Conservation (phyloP, 2,797 vertebrate species). For the Myoxocephalus aenaeus region DNA sequence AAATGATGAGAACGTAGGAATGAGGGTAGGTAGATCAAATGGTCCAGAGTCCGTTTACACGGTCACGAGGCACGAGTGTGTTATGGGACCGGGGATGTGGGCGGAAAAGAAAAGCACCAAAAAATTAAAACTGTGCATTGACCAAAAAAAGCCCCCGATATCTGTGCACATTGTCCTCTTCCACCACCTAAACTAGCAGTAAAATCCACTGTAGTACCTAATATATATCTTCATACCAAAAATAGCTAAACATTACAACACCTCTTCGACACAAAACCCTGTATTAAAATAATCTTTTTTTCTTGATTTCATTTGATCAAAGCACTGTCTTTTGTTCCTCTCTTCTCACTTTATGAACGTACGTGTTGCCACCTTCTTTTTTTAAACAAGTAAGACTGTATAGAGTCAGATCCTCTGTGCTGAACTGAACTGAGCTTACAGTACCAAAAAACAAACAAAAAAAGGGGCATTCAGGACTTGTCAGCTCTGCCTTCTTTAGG, state of each 20-base stretch:
- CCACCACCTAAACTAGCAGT: constrained; percentile 71
- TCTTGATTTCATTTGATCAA: constrained; percentile 71
- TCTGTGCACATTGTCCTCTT: constrained; percentile 68
- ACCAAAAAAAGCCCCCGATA: constrained; percentile 50
- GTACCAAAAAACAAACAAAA: constrained; percentile 51
- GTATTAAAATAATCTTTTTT: constrained; percentile 77
- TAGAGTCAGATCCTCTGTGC: constrained; percentile 61
- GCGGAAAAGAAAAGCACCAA: background rate
- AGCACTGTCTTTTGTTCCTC: constrained; percentile 66
- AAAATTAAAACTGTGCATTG: constrained; percentile 50
- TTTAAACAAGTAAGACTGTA: constrained; percentile 53
- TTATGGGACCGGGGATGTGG: constrained; percentile 34
- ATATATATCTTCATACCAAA: constrained; percentile 83
- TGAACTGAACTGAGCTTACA: constrained; percentile 63
- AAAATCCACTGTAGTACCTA: constrained; percentile 81
- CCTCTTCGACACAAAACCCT: constrained; percentile 81
- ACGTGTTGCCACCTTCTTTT: constrained; percentile 31
- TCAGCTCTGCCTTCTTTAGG: constrained; percentile 70
- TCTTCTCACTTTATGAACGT: constrained; percentile 57
- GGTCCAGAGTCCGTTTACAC: constrained; percentile 55
- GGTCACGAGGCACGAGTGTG: constrained; percentile 62
- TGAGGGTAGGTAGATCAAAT: constrained; percentile 41
- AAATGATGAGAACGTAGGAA: constrained; percentile 42
- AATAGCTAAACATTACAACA: constrained; percentile 75
- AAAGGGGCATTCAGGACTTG: constrained; percentile 55